These are phyloP conservation scores for Ophioninae sp. DNA, from an alignment of 2,888 invertebrate species.

Conservation along the genomic window DNA sequence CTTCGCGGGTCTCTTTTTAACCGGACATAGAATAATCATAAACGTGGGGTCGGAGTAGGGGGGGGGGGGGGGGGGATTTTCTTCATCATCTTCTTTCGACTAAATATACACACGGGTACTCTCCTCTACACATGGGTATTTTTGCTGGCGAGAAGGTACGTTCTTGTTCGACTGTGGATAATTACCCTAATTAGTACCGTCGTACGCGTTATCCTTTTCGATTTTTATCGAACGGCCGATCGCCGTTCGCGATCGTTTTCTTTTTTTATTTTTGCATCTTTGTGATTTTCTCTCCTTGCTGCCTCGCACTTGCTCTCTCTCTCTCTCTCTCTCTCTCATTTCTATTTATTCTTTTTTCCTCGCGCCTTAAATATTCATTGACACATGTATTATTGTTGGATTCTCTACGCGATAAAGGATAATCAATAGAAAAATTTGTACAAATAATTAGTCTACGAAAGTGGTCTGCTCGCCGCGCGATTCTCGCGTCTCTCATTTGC, in stretches of 20 bases:
- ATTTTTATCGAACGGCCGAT: conserved; percentile 43
- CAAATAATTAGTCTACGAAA: conserved; percentile 58
- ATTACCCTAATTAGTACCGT: conserved; percentile 63
- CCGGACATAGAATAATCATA: conserved; percentile 49
- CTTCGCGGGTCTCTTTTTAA: conserved; percentile 61
- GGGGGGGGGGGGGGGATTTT: background rate
- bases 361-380: conserved; percentile 40
- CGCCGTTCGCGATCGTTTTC: conserved; percentile 14
- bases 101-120: conserved; percentile 54
- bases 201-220: conserved; percentile 19
- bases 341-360: conserved; percentile 5
- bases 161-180: conserved; percentile 54
- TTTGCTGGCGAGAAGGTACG: conserved; percentile 55
- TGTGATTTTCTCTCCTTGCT: background rate
- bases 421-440: conserved; percentile 61
- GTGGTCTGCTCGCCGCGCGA: conserved; percentile 12
- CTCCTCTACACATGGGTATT: conserved; percentile 51
- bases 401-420: conserved; percentile 33
- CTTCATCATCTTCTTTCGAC: conserved; percentile 38
- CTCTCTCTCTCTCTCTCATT: conserved; percentile 22
- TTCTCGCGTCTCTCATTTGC: conserved; percentile 19
- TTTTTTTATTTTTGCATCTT: background rate
- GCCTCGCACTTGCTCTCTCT: conserved; percentile 14
- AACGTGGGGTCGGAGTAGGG: background rate
- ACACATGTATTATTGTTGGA: conserved; percentile 39